These are phyloP conservation scores for Dreissena polymorpha DNA, from an alignment of 1,140 invertebrate genomes.

Conservation along the genomic window DNA sequence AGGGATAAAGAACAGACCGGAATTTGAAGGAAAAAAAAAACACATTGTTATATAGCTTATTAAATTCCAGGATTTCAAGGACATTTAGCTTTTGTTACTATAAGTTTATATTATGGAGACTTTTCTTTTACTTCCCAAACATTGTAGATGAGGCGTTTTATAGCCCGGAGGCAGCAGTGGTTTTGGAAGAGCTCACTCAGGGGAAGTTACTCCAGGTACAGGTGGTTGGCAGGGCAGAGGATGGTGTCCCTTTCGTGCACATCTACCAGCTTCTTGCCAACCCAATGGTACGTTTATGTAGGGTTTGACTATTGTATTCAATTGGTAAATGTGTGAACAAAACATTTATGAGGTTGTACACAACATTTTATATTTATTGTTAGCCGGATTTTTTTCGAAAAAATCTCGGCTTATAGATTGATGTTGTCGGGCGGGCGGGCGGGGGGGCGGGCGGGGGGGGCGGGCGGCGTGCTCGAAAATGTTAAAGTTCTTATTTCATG, in stretches of 20 bases:
- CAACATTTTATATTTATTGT: no score
- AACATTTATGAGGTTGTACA: background rate
- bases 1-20: no score
- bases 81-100: background rate
- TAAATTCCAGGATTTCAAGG: background rate
- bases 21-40: no score
- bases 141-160: constrained; percentile 75
- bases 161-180: constrained; percentile 85
- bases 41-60: no score
- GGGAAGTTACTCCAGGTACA: constrained; percentile 92
- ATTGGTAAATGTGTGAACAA: background rate
- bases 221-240: constrained; percentile 89
- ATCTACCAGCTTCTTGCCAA: constrained; percentile 84
- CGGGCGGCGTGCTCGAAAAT: no score
- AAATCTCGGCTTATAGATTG: no score
- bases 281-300: no score
- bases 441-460: no score
- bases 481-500: no score
- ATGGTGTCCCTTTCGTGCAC: constrained; percentile 88
- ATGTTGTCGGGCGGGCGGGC: no score
- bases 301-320: no score
- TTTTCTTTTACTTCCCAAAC: background rate
- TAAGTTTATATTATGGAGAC: background rate
- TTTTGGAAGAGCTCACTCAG: constrained; percentile 88
- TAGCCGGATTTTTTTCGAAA: no score